Percentiles rank a stretch among this genome's conserved stretches.
Evolutionary conservation across 2,113 vertebrate species (phyloP).

Genomic region (Campylomormyrus tamandua): DNA sequence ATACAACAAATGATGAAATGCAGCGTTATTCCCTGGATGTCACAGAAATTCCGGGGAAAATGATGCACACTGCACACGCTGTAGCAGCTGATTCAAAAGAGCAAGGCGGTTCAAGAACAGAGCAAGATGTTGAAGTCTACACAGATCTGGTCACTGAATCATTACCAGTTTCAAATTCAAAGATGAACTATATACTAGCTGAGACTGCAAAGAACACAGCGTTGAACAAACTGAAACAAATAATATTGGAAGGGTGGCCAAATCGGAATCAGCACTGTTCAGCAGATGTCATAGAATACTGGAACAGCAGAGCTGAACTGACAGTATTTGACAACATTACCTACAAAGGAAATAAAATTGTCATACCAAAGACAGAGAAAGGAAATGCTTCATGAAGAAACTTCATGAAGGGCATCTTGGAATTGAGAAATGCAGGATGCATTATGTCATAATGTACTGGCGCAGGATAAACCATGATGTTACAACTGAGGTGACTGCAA

Average conservation of each 20-base stretch:
- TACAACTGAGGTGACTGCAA: not conserved
- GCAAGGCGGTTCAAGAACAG: not conserved
- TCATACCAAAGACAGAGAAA: not conserved
- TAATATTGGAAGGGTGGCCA: constrained; percentile 3
- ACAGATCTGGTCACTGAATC: not conserved
- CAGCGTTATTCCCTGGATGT: not conserved
- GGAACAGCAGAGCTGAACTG: constrained; percentile 12
- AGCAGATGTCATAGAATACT: not conserved
- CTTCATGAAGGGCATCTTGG: constrained; percentile 10
- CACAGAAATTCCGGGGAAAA: not conserved
- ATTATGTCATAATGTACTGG: constrained; percentile 9
- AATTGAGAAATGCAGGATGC: constrained; percentile 6
- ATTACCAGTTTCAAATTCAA: not conserved
- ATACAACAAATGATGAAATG: not conserved
- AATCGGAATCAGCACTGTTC: not conserved
- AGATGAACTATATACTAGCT: not conserved
- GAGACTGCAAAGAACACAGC: not conserved
- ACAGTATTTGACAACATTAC: not conserved
- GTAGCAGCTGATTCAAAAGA: not conserved
- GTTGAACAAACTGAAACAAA: not conserved
- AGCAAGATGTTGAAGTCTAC: not conserved
- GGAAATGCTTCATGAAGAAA: not conserved
- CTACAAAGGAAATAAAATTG: constrained; percentile 14
- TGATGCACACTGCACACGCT: not conserved
- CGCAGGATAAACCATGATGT: constrained; percentile 5